Base-by-base conservation (phyloP, 23 tunicate genomes). In the Aplidium turbinatum region DNA sequence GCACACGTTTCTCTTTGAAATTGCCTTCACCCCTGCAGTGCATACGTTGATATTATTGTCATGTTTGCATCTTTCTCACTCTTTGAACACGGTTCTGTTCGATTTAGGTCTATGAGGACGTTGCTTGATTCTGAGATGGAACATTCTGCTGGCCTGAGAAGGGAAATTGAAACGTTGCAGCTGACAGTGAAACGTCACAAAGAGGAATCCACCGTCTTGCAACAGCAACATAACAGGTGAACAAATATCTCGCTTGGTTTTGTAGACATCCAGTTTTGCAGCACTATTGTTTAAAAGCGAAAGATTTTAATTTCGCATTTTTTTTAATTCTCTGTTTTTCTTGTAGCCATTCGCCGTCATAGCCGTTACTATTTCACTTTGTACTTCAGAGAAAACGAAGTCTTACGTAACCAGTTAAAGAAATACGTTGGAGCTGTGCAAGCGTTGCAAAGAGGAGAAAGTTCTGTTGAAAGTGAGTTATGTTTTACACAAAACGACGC, bases 401-500 rank as follows among this genome's bases (percentile, higher is more conserved):
- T 91, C 0, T 52, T 91, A 23, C 79, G 97, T 4, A 82, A 62
- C 32, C 97, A 91, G 56, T 40, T 91, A 52, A 91, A 84, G 80
- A 84, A 78, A 54, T 91, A 91, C 50, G 90, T 91, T 2, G 81
- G 85, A 31, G 91, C 87, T 21, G 90, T 91, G 52, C 90, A 91
- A 40, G 97, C 89, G 30, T 31, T 84, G 56, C 82, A 85, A 47
- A 66, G 67, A 28, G 82, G 78, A 21, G 75, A 73, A 16, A 36
- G 28, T 1, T 4, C 25, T 39, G 39, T 76, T n/a, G 78, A 73
- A 53, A 31, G 66, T 73, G 47, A 47, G 76, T 47, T 70, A 5
- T 26, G 38, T 61, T n/a, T n/a, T n/a, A n/a, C n/a, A n/a, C n/a
- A n/a, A n/a, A n/a, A n/a, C n/a, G n/a, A n/a, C n/a, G n/a, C n/a